Conservation (phyloP, 2,888 invertebrate genomes). For the Drosophila ezoana region DNA sequence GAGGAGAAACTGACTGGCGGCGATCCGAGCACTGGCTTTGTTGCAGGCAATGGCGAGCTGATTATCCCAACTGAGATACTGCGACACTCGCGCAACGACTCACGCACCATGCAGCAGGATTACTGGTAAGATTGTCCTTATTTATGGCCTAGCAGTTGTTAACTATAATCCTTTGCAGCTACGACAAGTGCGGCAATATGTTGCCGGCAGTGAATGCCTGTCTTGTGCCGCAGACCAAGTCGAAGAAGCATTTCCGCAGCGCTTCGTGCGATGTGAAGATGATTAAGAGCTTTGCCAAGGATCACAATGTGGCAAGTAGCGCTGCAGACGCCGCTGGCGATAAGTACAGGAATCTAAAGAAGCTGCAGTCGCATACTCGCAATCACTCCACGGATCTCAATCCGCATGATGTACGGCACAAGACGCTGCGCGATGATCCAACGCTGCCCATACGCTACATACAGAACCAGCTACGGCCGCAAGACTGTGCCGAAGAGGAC, state of each 20-base stretch:
- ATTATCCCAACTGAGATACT: constrained; percentile 81
- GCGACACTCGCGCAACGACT: constrained; percentile 87
- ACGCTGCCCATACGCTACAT: constrained; percentile 84
- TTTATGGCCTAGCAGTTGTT: neutral
- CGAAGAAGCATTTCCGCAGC: constrained; percentile 85
- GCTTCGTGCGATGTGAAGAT: constrained; percentile 85
- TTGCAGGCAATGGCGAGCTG: constrained; percentile 76
- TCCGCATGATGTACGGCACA: constrained; percentile 81
- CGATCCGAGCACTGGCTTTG: constrained; percentile 84
- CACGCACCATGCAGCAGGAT: constrained; percentile 88
- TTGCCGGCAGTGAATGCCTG: constrained; percentile 54
- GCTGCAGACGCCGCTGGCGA: constrained; percentile 61
- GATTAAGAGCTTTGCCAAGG: constrained; percentile 84
- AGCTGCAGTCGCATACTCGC: constrained; percentile 84
- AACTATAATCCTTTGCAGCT: constrained; percentile 56
- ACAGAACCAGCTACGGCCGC: constrained; percentile 83
- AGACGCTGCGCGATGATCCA: constrained; percentile 80
- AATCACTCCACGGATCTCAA: constrained; percentile 85
- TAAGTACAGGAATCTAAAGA: constrained; percentile 83
- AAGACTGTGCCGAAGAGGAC: constrained; percentile 75
- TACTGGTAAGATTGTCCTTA: constrained; percentile 84
- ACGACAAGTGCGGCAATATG: constrained; percentile 83
- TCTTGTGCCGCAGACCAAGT: constrained; percentile 82
- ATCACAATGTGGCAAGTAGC: constrained; percentile 68
- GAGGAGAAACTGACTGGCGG: constrained; percentile 88